phyloP scores from a whole-genome alignment of 2,888 invertebrate genomes.

The Rhodophaea formosa region DNA sequence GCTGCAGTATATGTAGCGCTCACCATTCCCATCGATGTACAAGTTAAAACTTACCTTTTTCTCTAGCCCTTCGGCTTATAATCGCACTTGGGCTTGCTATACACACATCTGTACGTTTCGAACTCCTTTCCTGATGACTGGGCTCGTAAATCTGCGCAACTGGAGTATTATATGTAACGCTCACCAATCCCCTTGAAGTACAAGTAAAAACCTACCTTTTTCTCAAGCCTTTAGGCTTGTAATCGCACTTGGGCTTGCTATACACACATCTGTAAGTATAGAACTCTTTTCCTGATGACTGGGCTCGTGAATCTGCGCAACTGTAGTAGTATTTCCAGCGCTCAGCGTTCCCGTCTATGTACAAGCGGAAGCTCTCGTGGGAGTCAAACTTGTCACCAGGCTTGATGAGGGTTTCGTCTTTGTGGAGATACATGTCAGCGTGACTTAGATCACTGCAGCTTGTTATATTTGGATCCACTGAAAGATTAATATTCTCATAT shows the following conservation, averaged over 20 bases:
- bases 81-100: constrained; percentile 42
- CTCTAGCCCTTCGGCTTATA: constrained; percentile 43
- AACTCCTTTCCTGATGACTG: constrained; percentile 36
- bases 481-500: neutral
- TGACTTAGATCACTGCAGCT: constrained; percentile 10
- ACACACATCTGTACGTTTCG: constrained; percentile 47
- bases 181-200: constrained; percentile 36
- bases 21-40: neutral
- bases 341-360: constrained; percentile 46
- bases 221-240: constrained; percentile 42
- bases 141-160: constrained; percentile 45
- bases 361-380: constrained; percentile 45
- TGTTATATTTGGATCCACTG: constrained; percentile 18
- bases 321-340: constrained; percentile 49
- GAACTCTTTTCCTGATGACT: constrained; percentile 35
- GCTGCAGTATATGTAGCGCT: too few relatives aligned
- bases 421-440: constrained; percentile 12
- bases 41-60: constrained; percentile 37
- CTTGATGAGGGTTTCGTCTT: constrained; percentile 44
- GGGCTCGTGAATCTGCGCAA: constrained; percentile 45
- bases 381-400: constrained; percentile 46
- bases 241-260: constrained; percentile 42
- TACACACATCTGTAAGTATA: constrained; percentile 49
- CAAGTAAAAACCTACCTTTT: constrained; percentile 38
- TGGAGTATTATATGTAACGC: constrained; percentile 47